Evolutionary conservation across 2,113 vertebrate species (phyloP).

Genomic region (Rhombomys opimus): DNA sequence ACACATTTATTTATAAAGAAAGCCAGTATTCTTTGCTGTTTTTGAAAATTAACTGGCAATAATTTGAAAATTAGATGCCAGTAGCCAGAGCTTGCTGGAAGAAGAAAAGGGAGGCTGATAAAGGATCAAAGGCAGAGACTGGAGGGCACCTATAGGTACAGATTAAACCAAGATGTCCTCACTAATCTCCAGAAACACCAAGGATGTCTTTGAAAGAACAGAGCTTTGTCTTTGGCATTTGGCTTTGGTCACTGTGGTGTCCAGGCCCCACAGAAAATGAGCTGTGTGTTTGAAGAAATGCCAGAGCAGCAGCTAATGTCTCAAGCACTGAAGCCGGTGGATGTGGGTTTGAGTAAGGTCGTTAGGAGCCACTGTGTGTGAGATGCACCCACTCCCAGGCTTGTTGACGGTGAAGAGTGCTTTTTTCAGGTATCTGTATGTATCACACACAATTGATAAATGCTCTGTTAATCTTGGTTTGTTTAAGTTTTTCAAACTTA

Average conservation of each 20-base stretch:
- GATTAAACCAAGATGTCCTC: not conserved
- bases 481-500: not conserved
- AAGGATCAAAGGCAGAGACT: not conserved
- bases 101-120: not conserved
- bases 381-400: not conserved
- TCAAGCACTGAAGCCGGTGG: too few relatives aligned
- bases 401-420: not conserved
- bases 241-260: not conserved
- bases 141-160: not conserved
- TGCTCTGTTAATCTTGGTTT: not conserved
- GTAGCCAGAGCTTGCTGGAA: not conserved
- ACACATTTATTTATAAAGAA: slow-evolving; percentile 39
- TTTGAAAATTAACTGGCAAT: not conserved
- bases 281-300: not conserved
- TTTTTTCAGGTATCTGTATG: not conserved
- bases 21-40: not conserved
- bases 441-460: not conserved
- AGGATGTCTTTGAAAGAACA: fast-evolving
- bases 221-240: not conserved
- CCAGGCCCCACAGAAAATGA: not conserved
- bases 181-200: not conserved
- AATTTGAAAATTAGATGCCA: not conserved
- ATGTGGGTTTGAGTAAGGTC: fast-evolving
- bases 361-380: not conserved
- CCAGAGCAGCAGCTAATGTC: fast-evolving